Evolutionary conservation across 2,888 invertebrate genomes (phyloP), one percentile per base, ranked within the genome.

Genomic region (Diloba caeruleocephala): DNA sequence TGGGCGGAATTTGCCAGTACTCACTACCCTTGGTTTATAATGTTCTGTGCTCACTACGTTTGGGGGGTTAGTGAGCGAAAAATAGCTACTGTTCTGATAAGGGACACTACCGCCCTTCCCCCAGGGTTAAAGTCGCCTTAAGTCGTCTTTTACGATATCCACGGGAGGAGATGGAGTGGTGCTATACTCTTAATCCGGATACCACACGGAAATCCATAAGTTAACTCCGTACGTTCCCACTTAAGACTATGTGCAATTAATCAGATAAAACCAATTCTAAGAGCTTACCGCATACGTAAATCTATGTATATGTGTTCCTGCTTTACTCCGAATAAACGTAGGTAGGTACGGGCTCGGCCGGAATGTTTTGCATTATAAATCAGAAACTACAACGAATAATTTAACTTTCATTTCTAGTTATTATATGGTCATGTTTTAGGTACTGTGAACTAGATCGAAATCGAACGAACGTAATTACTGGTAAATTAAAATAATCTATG

Each of bases 241-340:
- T 56, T 57, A 15, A 43, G 32, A 39, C 39, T 33, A 63, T 70
- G 51, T 59, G 59, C 61, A 67, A 75, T 75, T 72, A 71, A 63
- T 49, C 54, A 71, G 67, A 75, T 71, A 71, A 67, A 69, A 37
- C 50, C 67, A 39, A 63, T 62, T 70, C 69, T 34, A 52, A 42
- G 48, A 63, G 67, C 68, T 64, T 53, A 65, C 59, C 38, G 55
- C 46, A 38, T 57, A 58, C 55, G 58, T 71, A 71, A 60, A 69
- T 73, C 41, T 61, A 44, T 50, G 50, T 58, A 53, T 42, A 62
- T 50, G 45, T 59, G 52, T 61, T 58, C 54, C 42, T 55, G 57
- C 53, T 67, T 60, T 65, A n/a, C n/a, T 61, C 36, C 54, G 53
- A 49, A 58, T 41, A 57, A 58, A 49, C 32, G 48, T 62, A 58